These are phyloP conservation scores for Amblyraja radiata DNA, from an alignment of 2,797 vertebrate species.

Conservation along the genomic window DNA sequence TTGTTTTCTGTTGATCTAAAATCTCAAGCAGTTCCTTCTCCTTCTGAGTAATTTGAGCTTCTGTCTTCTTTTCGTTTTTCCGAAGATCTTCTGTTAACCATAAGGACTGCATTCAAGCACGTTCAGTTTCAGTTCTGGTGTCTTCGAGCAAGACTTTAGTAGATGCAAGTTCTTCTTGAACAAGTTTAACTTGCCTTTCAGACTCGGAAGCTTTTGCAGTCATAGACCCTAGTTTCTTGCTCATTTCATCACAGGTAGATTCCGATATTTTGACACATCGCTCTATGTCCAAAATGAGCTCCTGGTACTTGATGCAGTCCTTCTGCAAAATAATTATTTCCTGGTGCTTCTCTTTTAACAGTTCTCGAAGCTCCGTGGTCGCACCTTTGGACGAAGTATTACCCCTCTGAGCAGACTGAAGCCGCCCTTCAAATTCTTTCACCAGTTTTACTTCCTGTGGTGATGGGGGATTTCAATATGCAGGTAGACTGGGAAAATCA, in stretches of 20 bases:
- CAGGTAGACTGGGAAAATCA: too few relatives aligned
- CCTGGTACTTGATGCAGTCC: conserved; percentile 77
- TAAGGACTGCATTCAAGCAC: conserved; percentile 55
- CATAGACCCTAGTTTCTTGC: conserved; percentile 55
- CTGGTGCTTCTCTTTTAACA: conserved; percentile 79
- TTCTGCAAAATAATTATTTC: conserved; percentile 77
- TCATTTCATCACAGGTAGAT: conserved; percentile 50
- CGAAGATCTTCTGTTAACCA: conserved; percentile 54
- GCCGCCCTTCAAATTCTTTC: conserved; percentile 69
- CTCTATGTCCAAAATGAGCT: conserved; percentile 72
- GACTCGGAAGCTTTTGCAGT: conserved; percentile 50
- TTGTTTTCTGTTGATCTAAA: conserved; percentile 50
- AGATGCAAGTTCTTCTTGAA: conserved; percentile 51
- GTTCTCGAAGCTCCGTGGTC: conserved; percentile 73
- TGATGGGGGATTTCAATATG: too few relatives aligned
- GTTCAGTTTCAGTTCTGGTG: conserved; percentile 50
- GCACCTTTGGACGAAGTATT: conserved; percentile 66
- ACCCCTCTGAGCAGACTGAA: conserved; percentile 67
- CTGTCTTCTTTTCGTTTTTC: conserved; percentile 48
- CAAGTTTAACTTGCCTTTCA: conserved; percentile 47
- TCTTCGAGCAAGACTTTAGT: conserved; percentile 54
- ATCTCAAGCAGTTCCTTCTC: conserved; percentile 45
- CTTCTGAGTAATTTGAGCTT: conserved; percentile 47
- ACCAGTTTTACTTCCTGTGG: conserved; percentile 60
- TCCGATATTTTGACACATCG: conserved; percentile 60